phyloP scores from a whole-genome alignment of 2,113 vertebrate species.

The Petrocephalus microphthalmus region DNA sequence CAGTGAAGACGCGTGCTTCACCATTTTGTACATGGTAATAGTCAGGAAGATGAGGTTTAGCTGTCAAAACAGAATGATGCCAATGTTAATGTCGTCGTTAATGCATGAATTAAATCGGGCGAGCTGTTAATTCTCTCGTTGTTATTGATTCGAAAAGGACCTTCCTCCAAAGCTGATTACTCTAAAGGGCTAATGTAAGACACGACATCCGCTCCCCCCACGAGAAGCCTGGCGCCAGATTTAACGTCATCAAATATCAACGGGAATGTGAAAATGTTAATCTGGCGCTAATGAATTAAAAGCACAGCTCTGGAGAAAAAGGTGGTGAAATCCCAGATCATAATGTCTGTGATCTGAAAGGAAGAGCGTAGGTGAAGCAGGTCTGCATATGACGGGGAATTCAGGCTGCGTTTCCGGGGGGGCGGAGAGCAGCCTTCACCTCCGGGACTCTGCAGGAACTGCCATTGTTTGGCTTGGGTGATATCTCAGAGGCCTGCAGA shows the following conservation, averaged over 20 bases:
- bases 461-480: conserved; percentile 31
- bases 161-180: conserved; percentile 47
- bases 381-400: conserved; percentile 45
- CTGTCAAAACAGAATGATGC: conserved; percentile 76
- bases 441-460: conserved; percentile 30
- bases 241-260: conserved; percentile 69
- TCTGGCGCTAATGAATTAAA: conserved; percentile 44
- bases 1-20: conserved; percentile 97
- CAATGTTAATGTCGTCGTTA: conserved; percentile 53
- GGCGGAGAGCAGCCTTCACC: conserved; percentile 19
- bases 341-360: conserved; percentile 41
- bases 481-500: conserved; percentile 38
- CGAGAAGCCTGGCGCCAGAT: conserved; percentile 64
- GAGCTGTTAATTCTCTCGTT: conserved; percentile 51
- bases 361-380: conserved; percentile 41
- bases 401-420: conserved; percentile 34
- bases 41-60: conserved; percentile 96
- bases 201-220: conserved; percentile 53
- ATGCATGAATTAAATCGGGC: conserved; percentile 34
- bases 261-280: conserved; percentile 62
- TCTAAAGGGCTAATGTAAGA: conserved; percentile 63
- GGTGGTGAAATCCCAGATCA: conserved; percentile 43
- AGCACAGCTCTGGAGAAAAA: background rate
- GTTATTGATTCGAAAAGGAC: conserved; percentile 36
- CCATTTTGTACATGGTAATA: conserved; percentile 98